Evolutionary conservation across 2,113 vertebrate species (phyloP).

Genomic region (Elephantulus edwardii): DNA sequence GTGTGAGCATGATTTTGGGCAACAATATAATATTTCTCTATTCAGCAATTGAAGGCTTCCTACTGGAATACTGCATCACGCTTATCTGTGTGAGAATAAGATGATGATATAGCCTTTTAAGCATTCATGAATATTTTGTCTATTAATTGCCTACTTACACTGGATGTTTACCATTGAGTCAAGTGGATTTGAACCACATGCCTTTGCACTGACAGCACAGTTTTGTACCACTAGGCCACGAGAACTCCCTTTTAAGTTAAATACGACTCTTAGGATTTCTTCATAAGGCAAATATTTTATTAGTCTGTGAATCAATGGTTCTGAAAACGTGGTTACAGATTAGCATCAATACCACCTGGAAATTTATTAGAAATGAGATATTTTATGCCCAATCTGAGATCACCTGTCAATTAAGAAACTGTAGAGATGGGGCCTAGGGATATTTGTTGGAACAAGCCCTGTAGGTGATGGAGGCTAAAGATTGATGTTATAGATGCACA

Average conservation of each 20-base stretch:
- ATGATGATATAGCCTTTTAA: background rate
- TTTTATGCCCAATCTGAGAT: background rate
- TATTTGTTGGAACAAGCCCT: background rate
- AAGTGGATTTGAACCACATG: too few relatives aligned
- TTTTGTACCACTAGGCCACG: too few relatives aligned
- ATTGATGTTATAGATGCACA: too few relatives aligned
- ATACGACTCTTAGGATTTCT: too few relatives aligned
- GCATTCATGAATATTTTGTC: background rate
- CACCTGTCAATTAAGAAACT: background rate
- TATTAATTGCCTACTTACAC: background rate
- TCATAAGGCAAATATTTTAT: background rate
- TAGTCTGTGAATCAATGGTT: background rate
- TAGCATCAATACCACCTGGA: background rate
- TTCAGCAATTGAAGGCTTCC: background rate
- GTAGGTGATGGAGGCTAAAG: background rate
- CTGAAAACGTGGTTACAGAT: background rate
- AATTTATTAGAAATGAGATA: background rate
- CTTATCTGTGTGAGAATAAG: background rate
- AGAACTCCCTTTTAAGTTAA: too few relatives aligned
- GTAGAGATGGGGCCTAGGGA: accelerated
- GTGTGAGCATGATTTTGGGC: too few relatives aligned
- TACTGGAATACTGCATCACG: background rate
- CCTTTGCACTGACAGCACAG: too few relatives aligned
- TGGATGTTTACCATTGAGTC: too few relatives aligned
- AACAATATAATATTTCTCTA: accelerated